These are phyloP conservation scores for Melipona bicolor DNA, from an alignment of 2,888 invertebrate species.

Conservation along the genomic window DNA sequence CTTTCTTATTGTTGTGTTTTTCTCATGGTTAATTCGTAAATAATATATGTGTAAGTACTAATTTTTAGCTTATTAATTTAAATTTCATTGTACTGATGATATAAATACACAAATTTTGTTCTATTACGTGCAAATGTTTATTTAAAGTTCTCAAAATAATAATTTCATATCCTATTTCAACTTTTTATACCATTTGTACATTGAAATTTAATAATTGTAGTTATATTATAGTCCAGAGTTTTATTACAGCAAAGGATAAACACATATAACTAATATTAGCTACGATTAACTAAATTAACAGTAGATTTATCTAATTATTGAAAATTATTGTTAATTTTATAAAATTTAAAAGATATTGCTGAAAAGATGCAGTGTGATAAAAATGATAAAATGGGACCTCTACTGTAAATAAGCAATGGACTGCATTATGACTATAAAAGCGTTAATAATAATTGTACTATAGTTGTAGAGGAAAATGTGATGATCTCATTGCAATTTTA, in stretches of 20 bases:
- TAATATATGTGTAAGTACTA: constrained; percentile 31
- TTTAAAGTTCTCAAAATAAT: constrained; percentile 15
- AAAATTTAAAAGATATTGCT: constrained; percentile 14
- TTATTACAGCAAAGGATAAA: constrained; percentile 69
- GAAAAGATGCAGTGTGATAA: constrained; percentile 20
- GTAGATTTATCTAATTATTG: background rate
- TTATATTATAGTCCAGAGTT: constrained; percentile 71
- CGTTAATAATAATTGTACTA: constrained; percentile 69
- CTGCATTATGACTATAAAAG: constrained; percentile 68
- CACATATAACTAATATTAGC: background rate
- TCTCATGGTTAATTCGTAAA: constrained; percentile 28
- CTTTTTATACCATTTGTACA: constrained; percentile 75
- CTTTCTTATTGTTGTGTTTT: constrained; percentile 29
- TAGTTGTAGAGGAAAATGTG: constrained; percentile 73
- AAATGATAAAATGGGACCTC: constrained; percentile 60
- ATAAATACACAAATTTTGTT: constrained; percentile 63
- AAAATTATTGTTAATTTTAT: constrained; percentile 2
- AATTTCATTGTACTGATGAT: constrained; percentile 71
- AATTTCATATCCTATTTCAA: constrained; percentile 55
- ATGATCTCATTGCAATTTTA: constrained; percentile 80
- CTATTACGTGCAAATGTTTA: constrained; percentile 27
- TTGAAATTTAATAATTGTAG: constrained; percentile 63
- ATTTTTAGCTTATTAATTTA: constrained; percentile 46
- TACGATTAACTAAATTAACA: constrained; percentile 20
- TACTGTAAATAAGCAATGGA: constrained; percentile 75